These are phyloP conservation scores for Vanessa tameamea DNA, from an alignment of 1,140 invertebrate species.

Conservation along the genomic window DNA sequence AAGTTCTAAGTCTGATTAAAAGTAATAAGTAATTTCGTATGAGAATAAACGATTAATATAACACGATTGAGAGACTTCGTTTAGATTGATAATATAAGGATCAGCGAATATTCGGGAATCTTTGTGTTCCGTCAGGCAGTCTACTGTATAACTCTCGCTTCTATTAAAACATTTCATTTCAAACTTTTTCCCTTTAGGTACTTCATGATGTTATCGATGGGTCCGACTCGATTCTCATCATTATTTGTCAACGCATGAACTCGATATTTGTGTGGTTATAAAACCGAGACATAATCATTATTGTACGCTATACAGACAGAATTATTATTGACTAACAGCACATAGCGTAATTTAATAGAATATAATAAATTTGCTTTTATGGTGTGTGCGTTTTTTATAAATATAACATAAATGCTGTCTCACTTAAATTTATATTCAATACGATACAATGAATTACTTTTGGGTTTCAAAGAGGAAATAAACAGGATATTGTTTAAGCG, in stretches of 20 bases:
- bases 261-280: slow-evolving; percentile 21
- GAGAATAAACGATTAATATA: too few species aligned
- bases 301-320: slow-evolving; percentile 4
- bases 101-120: too few species aligned
- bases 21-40: too few species aligned
- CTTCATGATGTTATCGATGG: slow-evolving; percentile 19
- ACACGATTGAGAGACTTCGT: too few species aligned
- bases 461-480: too few species aligned
- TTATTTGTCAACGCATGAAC: slow-evolving; percentile 26
- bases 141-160: slow-evolving; percentile 19
- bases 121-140: neutral
- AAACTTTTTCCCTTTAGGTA: slow-evolving; percentile 4
- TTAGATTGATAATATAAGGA: too few species aligned
- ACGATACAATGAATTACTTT: neutral
- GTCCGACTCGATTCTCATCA: slow-evolving; percentile 1
- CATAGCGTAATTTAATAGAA: slow-evolving; percentile 14
- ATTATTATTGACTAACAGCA: slow-evolving; percentile 23
- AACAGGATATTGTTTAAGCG: neutral
- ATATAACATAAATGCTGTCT: slow-evolving; percentile 6
- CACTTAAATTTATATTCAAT: neutral
- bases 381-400: slow-evolving; percentile 24
- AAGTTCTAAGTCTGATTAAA: too few species aligned
- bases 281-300: slow-evolving; percentile 41
- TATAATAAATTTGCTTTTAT: slow-evolving; percentile 17
- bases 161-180: slow-evolving; percentile 23